phyloP scores from a whole-genome alignment of 2,888 invertebrate genomes.

The Timema podura region DNA sequence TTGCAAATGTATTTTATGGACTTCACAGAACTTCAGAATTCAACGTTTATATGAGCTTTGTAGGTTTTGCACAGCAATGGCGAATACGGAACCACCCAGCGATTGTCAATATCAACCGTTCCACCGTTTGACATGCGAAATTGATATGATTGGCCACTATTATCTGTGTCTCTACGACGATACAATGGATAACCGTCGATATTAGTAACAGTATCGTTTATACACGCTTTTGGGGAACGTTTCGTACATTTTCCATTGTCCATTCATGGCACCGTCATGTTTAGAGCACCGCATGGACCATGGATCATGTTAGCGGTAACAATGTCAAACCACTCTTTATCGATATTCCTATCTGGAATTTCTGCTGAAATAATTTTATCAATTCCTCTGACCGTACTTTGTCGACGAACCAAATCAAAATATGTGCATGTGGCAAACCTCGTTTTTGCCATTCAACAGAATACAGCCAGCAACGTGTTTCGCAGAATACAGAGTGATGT shows the following conservation, averaged over 20 bases:
- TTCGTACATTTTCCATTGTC: conserved; percentile 26
- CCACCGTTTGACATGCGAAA: conserved; percentile 15
- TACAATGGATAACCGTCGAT: conserved; percentile 42
- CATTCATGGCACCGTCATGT: conserved; percentile 37
- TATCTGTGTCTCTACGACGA: conserved; percentile 34
- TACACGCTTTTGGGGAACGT: conserved; percentile 10
- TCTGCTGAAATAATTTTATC: conserved; percentile 31
- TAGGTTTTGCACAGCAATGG: background rate
- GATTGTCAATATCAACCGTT: background rate
- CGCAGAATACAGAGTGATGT: conserved; percentile 1
- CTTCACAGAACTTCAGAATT: conserved; percentile 15
- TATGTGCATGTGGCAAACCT: background rate
- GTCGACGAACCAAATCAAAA: background rate
- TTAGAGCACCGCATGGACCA: conserved; percentile 42
- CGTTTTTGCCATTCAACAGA: background rate
- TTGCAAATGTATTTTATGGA: conserved; percentile 20
- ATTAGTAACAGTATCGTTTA: conserved; percentile 38
- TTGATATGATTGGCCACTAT: conserved; percentile 32
- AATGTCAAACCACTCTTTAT: conserved; percentile 36
- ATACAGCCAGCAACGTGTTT: background rate
- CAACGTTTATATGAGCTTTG: conserved; percentile 9
- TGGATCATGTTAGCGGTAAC: conserved; percentile 43
- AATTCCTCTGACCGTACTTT: background rate
- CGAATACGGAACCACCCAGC: conserved; percentile 16
- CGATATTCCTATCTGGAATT: conserved; percentile 36